Evolutionary conservation across 2,888 invertebrate species (phyloP).

Genomic region (Mantis religiosa): DNA sequence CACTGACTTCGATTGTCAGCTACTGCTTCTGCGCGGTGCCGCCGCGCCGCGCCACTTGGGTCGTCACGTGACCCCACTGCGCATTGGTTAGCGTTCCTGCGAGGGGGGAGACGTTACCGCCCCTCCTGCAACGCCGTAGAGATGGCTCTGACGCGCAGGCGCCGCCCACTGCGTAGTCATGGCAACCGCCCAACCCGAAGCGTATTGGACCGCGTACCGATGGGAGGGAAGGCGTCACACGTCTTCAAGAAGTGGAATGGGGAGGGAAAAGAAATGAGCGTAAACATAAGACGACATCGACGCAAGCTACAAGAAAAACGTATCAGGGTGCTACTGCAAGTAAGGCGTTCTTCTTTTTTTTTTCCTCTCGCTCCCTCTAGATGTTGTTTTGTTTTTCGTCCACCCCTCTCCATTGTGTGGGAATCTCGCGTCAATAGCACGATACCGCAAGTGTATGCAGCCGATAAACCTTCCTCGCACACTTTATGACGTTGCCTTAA

Average conservation of each 20-base stretch:
- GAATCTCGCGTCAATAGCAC: not conserved
- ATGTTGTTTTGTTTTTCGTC: not conserved
- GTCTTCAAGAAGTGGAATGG: not conserved
- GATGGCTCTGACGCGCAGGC: conserved; percentile 34
- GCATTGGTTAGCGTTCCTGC: conserved; percentile 8
- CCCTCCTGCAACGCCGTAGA: conserved; percentile 43
- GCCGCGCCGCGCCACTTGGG: conserved; percentile 47
- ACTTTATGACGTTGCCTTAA: not conserved
- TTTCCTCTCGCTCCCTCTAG: not conserved
- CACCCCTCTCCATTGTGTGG: conserved; percentile 4
- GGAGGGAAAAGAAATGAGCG: not conserved
- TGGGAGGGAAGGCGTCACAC: not conserved
- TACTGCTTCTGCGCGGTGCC: conserved; percentile 3
- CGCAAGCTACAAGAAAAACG: conserved; percentile 6
- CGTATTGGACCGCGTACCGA: not conserved
- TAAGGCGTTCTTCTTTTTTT: not conserved
- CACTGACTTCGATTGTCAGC: not conserved
- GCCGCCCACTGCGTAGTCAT: conserved; percentile 18
- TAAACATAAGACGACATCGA: not conserved
- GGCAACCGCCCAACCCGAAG: conserved; percentile 11
- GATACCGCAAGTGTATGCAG: not conserved
- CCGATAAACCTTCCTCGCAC: not conserved
- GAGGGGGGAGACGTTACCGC: conserved; percentile 40
- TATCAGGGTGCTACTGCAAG: conserved; percentile 10
- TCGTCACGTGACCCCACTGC: conserved; percentile 36